Evolutionary conservation across 1,140 invertebrate species (phyloP).

Genomic region (Magallana ariakensis): DNA sequence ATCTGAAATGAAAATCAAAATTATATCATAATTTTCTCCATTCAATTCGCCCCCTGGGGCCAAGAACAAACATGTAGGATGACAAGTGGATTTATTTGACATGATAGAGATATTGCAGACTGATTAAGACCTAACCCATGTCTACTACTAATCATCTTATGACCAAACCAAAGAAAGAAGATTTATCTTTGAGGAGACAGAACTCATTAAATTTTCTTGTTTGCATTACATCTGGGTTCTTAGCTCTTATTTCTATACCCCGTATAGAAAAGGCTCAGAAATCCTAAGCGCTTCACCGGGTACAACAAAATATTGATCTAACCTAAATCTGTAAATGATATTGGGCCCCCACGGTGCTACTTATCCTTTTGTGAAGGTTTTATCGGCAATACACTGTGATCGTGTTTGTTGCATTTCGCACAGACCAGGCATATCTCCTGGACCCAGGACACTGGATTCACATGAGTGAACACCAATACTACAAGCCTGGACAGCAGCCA

Average conservation of each 20-base stretch:
- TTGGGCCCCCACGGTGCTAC: constrained; percentile 7
- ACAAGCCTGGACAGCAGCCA: background rate
- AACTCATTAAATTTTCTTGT: constrained; percentile 22
- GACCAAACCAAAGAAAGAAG: constrained; percentile 7
- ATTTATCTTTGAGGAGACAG: constrained; percentile 25
- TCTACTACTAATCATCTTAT: constrained; percentile 20
- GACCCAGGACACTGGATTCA: background rate
- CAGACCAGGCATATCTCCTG: background rate
- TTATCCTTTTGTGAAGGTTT: constrained; percentile 15
- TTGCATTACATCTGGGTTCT: constrained; percentile 29
- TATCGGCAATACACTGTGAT: constrained; percentile 27
- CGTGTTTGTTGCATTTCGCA: constrained; percentile 17
- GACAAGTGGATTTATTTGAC: constrained; percentile 19
- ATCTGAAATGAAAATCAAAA: constrained; percentile 25
- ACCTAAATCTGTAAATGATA: constrained; percentile 37
- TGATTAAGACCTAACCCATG: constrained; percentile 27
- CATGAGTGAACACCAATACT: constrained; percentile 36
- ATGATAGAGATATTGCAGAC: background rate
- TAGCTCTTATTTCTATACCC: constrained; percentile 24
- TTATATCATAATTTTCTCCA: background rate
- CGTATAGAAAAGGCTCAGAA: background rate
- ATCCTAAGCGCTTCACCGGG: constrained; percentile 10
- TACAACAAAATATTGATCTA: constrained; percentile 26
- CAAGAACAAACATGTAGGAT: background rate
- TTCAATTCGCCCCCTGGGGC: background rate